Base-by-base conservation (phyloP, 1,140 invertebrate species). In the Proctacanthus coquilletti region DNA sequence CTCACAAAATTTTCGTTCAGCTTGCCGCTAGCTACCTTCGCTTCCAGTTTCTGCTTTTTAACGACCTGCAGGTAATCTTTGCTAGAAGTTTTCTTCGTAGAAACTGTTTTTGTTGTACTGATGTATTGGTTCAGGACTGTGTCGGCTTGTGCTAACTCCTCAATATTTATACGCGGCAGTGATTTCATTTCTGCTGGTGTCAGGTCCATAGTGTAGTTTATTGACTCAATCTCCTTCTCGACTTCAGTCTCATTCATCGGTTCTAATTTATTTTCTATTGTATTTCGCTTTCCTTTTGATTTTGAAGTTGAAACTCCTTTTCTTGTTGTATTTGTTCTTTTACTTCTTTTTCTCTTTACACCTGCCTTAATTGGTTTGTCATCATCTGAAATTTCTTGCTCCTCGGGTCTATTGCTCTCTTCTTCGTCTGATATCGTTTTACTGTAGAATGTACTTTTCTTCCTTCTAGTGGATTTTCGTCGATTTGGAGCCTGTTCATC, bases 1-100 rank as follows among this genome's bases (percentile, higher is more conserved):
- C 72, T 70, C 0, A 94, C 77, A 69, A 80, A 96, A 59, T 96
- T 96, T 31, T 91, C 81, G 65, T 87, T 88, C 3, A 80, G 48
- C 33, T 71, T 78, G 3, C 81, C 80, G 43, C 64, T 58, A 36
- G 69, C 61, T 0, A 85, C 63, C 64, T 81, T 84, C 34, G 73
- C 65, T 51, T 74, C 64, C 13, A 83, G 52, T 46, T 67, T 66
- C 60, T 4, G 56, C 59, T 29, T 51, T 15, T 5, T 25, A 5
- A 14, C 6, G 2, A 18, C 30, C 29, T n/a, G 11, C 10, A 21
- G 15, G 18, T 11, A 6, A 11, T 25, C 21, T 31, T 11, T 37
- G 18, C 18, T 20, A 15, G 9, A n/a, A 15, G 11, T 34, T 23
- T 36, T 27, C 23, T 8, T 9, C 8, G 8, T 13, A 13, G 8